Conservation (phyloP, 2,113 vertebrate genomes). For the Bathybates hornii region DNA sequence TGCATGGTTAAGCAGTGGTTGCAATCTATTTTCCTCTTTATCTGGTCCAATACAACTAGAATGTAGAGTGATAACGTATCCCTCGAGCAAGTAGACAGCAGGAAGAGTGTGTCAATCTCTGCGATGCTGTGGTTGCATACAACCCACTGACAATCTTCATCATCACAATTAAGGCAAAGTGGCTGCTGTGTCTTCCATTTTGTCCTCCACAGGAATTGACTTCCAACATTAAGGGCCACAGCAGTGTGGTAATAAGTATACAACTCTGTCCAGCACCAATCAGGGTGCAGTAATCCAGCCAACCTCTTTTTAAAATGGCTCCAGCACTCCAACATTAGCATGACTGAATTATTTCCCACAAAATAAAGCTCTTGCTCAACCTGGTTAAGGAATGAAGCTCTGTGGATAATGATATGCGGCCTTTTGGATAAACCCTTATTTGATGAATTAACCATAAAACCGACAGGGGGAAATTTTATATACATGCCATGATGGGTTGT, state of each 20-base stretch:
- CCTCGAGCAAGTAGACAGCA: constrained; percentile 3
- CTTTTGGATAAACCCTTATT: not conserved
- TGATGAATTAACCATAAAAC: not conserved
- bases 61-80: constrained; percentile 35
- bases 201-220: constrained; percentile 1
- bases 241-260: not conserved
- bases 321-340: not conserved
- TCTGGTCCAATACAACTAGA: constrained; percentile 11
- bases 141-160: constrained; percentile 8
- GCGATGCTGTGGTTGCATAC: not conserved
- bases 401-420: not conserved
- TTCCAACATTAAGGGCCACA: constrained; percentile 12
- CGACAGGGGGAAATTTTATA: not conserved
- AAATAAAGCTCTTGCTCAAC: not conserved
- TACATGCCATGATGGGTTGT: not conserved
- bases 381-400: not conserved
- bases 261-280: not conserved
- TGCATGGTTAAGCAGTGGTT: not conserved
- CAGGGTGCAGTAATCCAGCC: not conserved
- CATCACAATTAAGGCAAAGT: constrained; percentile 21
- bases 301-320: constrained; percentile 20
- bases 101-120: not conserved
- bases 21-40: constrained; percentile 5
- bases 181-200: not conserved
- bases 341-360: not conserved